Evolutionary conservation across 2,888 invertebrate genomes (phyloP), one percentile per base, ranked within the genome.

Genomic region (Norana najaformis): DNA sequence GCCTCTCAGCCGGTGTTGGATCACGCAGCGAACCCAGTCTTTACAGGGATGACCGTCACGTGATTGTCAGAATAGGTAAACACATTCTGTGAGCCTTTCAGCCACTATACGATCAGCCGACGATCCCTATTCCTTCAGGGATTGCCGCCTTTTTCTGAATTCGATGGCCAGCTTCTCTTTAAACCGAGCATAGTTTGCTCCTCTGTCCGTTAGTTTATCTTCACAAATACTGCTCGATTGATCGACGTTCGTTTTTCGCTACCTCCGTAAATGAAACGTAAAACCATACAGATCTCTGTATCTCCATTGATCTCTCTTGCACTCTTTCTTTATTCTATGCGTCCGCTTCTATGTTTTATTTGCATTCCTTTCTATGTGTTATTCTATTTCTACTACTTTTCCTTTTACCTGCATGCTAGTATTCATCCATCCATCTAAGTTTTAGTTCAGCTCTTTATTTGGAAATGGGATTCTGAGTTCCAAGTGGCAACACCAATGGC

Each of bases 241-340:
- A 38, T 88, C 11, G 30, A n/a, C 69, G n/a, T 69, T 69, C 69
- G 69, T 69, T 47, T 69, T 69, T 69, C 53, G 69, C 69, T 69
- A 69, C 8, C 30, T n/a, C 30, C 69, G 30, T n/a, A 69, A 30
- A 69, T 69, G 69, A 69, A 69, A 69, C 5, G n/a, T 69, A 69
- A 69, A 69, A 69, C n/a, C 30, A 69, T 69, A n/a, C 69, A 0
- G 6, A 20, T 89, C 89, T 83, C 89, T 69, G 14, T 83, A 36
- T 18, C 18, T 82, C 89, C 14, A 30, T 83, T n/a, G 3, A 18
- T 47, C 89, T 89, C 88, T 90, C 91, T 90, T 88, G 88, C 91
- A 38, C 36, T 34, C 38, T 41, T 0, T n/a, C 39, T n/a, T 2
- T 41, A 23, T 88, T 41, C 41, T 41, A 36, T 83, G n/a, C 20